Percentiles rank a stretch among this genome's conserved stretches.
Evolutionary conservation across 2,113 vertebrate species (phyloP).

Genomic region (Columbina picui): DNA sequence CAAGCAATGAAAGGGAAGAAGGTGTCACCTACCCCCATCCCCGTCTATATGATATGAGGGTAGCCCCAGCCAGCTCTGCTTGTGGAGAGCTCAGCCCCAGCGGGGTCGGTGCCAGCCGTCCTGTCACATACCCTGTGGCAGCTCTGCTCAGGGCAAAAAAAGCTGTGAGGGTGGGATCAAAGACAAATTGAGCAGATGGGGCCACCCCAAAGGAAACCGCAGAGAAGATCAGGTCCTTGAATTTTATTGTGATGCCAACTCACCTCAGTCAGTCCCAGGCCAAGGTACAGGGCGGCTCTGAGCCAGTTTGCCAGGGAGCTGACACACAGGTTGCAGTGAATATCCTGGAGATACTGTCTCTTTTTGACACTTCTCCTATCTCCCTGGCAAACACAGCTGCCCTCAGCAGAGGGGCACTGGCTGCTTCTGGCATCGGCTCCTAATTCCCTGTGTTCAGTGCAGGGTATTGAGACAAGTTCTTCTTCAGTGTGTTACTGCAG

Average conservation of each 20-base stretch:
- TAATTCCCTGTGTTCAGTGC: background rate
- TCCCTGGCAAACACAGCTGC: background rate
- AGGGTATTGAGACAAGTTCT: background rate
- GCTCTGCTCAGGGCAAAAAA: accelerated
- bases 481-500: background rate
- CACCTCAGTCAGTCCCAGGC: background rate
- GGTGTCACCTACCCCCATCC: background rate
- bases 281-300: background rate
- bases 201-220: background rate
- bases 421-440: background rate
- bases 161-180: background rate
- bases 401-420: background rate
- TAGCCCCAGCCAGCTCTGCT: background rate
- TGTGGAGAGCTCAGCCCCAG: accelerated
- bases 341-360: background rate
- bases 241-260: background rate
- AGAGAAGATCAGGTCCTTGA: background rate
- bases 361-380: background rate
- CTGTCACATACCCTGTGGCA: background rate
- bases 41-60: background rate
- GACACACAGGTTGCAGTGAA: background rate
- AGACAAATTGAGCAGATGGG: background rate
- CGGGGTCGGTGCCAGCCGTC: background rate
- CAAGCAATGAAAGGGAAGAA: background rate
- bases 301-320: background rate